phyloP scores from a whole-genome alignment of 64 coral and sea anemone genomes.

The Dendronephthya gigantea region DNA sequence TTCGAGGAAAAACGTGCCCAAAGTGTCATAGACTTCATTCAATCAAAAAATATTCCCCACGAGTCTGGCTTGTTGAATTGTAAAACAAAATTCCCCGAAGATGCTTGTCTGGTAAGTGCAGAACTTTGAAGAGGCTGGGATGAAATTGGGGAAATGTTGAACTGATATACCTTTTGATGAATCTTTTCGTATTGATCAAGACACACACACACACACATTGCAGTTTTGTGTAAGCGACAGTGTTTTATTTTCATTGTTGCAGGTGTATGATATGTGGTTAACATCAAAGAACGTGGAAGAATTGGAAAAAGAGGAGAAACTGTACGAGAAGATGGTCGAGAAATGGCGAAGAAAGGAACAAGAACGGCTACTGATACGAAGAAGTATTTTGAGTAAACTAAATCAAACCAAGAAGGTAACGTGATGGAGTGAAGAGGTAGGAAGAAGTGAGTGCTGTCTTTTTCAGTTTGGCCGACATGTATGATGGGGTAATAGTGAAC shows the following conservation, averaged over 20 bases:
- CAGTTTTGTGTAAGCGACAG: too few relatives aligned
- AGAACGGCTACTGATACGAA: not conserved
- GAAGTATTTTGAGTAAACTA: not conserved
- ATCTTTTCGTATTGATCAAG: too few relatives aligned
- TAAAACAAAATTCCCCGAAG: not conserved
- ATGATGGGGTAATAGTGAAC: too few relatives aligned
- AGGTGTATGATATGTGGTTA: constrained; percentile 7
- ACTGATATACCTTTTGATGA: too few relatives aligned
- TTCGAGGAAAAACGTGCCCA: not conserved
- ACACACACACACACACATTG: too few relatives aligned
- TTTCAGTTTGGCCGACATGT: too few relatives aligned
- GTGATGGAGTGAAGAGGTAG: not conserved
- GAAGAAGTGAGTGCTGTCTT: too few relatives aligned
- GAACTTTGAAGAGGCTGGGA: too few relatives aligned
- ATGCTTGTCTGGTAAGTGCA: not conserved
- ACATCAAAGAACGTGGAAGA: not conserved
- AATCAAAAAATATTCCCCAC: not conserved
- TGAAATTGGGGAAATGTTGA: too few relatives aligned
- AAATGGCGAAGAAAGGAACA: not conserved
- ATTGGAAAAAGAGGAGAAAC: not conserved
- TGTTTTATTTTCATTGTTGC: too few relatives aligned
- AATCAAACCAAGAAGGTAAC: not conserved
- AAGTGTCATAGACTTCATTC: not conserved
- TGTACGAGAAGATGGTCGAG: not conserved
- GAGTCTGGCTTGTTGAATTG: not conserved